Evolutionary conservation across 2,113 vertebrate species (phyloP).

Genomic region (Probosciger aterrimus): DNA sequence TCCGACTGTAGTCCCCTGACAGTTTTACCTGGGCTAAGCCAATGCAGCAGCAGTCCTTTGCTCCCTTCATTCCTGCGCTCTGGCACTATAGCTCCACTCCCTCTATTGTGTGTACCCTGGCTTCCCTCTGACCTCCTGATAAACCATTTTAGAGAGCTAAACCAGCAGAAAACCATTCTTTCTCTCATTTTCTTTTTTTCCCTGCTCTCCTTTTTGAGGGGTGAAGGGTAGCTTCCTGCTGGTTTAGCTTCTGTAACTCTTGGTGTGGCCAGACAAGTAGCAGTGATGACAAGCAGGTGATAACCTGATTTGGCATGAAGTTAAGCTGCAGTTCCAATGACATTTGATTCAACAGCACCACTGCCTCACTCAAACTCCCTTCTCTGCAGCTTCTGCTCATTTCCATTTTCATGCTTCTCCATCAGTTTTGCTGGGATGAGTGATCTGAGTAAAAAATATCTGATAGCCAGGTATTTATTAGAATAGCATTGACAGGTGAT

Average conservation of each 20-base stretch:
- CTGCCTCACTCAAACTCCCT: not conserved
- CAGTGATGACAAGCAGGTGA: not conserved
- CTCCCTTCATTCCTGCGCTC: not conserved
- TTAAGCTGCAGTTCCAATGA: not conserved
- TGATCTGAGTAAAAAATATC: not conserved
- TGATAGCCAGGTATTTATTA: not conserved
- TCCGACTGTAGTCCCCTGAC: not conserved
- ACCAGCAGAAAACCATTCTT: not conserved
- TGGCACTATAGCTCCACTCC: not conserved
- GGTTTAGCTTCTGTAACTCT: not conserved
- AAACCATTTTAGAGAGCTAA: conserved; percentile 4
- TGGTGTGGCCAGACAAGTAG: not conserved
- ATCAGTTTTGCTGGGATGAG: not conserved
- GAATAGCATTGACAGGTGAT: not conserved
- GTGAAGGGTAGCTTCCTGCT: not conserved
- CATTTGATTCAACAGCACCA: not conserved
- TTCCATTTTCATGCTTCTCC: not conserved
- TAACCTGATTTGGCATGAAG: not conserved
- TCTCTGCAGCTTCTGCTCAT: not conserved
- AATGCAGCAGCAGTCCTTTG: not conserved
- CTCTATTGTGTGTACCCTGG: not conserved
- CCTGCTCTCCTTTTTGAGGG: not conserved
- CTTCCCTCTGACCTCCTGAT: not conserved
- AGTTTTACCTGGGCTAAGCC: not conserved
- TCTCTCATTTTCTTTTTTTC: not conserved